Conservation (phyloP, 2,113 vertebrate genomes). For the Connochaetes taurinus region DNA sequence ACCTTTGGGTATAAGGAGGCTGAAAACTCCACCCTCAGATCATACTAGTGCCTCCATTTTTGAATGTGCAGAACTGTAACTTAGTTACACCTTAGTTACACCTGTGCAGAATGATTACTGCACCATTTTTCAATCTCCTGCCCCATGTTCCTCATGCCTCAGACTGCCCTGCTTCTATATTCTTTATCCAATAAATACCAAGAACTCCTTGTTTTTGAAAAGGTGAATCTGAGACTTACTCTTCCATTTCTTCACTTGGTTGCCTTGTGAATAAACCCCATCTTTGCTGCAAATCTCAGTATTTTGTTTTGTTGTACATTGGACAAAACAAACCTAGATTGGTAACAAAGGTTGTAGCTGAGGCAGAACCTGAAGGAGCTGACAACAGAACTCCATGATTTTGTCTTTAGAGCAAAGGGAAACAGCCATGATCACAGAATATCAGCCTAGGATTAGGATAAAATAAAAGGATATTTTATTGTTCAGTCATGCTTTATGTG, state of each 20-base stretch:
- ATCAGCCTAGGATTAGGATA: not conserved
- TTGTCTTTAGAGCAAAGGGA: not conserved
- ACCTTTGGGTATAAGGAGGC: not conserved
- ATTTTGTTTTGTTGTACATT: not conserved
- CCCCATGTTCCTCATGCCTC: not conserved
- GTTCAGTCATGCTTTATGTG: not conserved
- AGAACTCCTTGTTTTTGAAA: not conserved
- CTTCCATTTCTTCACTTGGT: not conserved
- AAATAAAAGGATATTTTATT: not conserved
- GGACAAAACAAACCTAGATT: not conserved
- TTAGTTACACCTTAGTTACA: not conserved
- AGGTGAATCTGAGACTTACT: not conserved
- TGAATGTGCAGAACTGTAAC: not conserved
- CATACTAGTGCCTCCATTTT: not conserved
- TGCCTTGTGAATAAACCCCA: not conserved
- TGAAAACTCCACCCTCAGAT: not conserved
- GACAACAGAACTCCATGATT: not conserved
- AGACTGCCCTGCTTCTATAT: not conserved
- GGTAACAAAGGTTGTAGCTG: not conserved
- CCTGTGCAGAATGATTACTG: not conserved
- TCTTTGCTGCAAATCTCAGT: not conserved
- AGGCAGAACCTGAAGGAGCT: not conserved
- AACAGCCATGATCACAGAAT: not conserved
- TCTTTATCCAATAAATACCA: not conserved
- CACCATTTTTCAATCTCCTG: not conserved